Conservation (phyloP, 2,888 invertebrate species). For the Diaperis boleti region DNA sequence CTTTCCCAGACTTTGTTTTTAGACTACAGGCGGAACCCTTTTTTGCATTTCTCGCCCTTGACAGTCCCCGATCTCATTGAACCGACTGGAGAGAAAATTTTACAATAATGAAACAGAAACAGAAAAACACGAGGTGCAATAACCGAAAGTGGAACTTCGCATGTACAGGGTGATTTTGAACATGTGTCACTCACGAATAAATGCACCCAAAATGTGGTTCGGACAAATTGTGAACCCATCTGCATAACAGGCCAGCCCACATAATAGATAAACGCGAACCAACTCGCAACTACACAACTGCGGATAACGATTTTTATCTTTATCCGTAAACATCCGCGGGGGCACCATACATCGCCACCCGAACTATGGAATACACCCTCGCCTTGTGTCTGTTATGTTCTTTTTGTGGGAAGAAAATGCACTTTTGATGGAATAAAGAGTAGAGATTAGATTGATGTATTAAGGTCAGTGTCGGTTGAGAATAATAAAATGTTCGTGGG, state of each 20-base stretch:
- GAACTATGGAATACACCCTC: not conserved
- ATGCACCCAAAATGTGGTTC: no score
- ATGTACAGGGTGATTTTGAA: no score
- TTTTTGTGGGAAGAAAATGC: not conserved
- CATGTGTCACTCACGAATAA: no score
- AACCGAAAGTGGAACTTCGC: no score
- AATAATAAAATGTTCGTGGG: no score
- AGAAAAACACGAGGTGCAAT: no score
- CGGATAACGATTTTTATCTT: conserved; percentile 33
- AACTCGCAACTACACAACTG: conserved; percentile 24
- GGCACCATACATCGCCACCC: not conserved
- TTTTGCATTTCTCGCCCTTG: no score
- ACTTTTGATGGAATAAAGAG: not conserved
- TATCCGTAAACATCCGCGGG: conserved; percentile 27
- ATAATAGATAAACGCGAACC: conserved; percentile 55
- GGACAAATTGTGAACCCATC: conserved; percentile 53
- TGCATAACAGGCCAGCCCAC: conserved; percentile 59
- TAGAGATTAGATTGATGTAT: not conserved
- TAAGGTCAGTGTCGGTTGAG: conserved; percentile 11
- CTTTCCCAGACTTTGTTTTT: no score
- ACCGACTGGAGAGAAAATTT: no score
- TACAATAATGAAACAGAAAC: no score
- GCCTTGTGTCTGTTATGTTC: not conserved
- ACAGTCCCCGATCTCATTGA: no score
- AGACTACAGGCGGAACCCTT: no score